These are phyloP conservation scores for Anguilla obscura DNA, from an alignment of 2,797 vertebrate genomes.

Conservation along the genomic window DNA sequence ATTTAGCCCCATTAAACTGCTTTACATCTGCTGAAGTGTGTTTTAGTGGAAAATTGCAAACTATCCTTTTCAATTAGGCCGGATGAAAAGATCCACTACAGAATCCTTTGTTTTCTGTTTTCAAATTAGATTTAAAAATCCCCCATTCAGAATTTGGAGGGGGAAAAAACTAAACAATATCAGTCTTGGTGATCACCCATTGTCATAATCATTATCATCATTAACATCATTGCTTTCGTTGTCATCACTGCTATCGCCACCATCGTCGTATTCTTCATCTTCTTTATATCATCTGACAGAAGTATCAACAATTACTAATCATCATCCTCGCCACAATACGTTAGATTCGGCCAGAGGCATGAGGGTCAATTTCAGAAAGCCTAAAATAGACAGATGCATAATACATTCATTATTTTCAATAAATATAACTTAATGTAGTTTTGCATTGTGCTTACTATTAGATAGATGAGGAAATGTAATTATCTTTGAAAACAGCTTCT, in stretches of 20 bases:
- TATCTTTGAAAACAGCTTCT: not conserved
- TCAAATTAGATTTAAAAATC: slow-evolving; percentile 23
- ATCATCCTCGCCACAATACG: not conserved
- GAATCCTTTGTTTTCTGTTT: slow-evolving; percentile 31
- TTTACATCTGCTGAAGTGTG: slow-evolving; percentile 61
- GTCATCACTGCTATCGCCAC: not conserved
- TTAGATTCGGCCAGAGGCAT: not conserved
- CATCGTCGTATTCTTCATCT: not conserved
- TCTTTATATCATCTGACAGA: not conserved
- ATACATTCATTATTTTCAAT: not conserved
- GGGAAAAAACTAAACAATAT: slow-evolving; percentile 5
- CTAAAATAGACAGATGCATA: not conserved
- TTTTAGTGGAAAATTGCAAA: slow-evolving; percentile 57
- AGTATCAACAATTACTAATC: not conserved
- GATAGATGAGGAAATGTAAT: slow-evolving; percentile 11
- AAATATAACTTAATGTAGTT: not conserved
- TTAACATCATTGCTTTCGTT: not conserved
- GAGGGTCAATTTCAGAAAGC: not conserved
- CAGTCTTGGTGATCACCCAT: not conserved
- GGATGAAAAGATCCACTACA: slow-evolving; percentile 51
- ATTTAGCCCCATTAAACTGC: slow-evolving; percentile 72
- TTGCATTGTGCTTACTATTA: not conserved
- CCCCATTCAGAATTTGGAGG: slow-evolving; percentile 16
- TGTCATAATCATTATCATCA: slow-evolving; percentile 8
- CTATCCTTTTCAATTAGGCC: slow-evolving; percentile 62